Conservation (phyloP, 2,888 invertebrate genomes). For the Spilosoma lubricipeda region DNA sequence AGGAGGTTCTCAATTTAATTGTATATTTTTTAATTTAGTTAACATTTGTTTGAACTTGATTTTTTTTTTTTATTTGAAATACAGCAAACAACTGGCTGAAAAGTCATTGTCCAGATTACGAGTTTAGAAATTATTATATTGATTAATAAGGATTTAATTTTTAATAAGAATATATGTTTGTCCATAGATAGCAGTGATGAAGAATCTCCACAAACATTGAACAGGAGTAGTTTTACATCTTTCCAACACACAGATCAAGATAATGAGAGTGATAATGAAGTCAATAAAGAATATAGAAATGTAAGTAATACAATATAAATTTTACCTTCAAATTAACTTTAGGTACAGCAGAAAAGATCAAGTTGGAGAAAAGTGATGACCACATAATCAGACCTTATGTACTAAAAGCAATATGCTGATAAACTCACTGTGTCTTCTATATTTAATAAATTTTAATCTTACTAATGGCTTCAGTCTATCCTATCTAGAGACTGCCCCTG, state of each 20-base stretch:
- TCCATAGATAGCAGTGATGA: conserved; percentile 80
- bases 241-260: conserved; percentile 35
- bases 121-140: no score
- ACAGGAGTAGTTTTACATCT: conserved; percentile 36
- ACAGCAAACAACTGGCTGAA: no score
- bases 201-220: conserved; percentile 60
- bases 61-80: no score
- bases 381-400: no score
- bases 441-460: neutral
- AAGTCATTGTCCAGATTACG: no score
- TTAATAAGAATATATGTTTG: no score
- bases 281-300: conserved; percentile 71
- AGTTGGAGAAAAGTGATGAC: no score
- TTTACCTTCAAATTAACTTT: neutral
- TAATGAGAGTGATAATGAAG: conserved; percentile 62
- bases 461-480: neutral
- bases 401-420: neutral
- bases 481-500: neutral
- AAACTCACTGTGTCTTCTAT: neutral
- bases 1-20: no score
- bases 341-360: neutral
- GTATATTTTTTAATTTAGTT: no score
- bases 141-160: no score
- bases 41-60: no score
- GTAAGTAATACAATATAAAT: conserved; percentile 54